Evolutionary conservation across 2,113 vertebrate species (phyloP).

Genomic region (Dasyurus viverrinus): DNA sequence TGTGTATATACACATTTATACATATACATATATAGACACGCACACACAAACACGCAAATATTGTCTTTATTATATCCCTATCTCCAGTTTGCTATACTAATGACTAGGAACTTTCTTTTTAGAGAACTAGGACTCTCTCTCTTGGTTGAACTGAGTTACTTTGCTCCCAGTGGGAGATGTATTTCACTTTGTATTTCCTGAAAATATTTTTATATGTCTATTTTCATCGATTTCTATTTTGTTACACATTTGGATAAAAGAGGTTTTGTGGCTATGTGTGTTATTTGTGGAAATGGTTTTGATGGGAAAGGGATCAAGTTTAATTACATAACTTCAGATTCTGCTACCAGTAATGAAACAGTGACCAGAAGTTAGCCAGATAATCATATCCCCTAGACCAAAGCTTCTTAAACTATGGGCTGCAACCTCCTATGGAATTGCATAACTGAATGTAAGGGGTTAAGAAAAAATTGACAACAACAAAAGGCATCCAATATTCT

Average conservation of each 20-base stretch:
- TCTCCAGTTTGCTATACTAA: too few relatives aligned
- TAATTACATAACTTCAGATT: not conserved
- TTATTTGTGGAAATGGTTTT: not conserved
- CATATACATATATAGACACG: too few relatives aligned
- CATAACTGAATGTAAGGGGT: too few relatives aligned
- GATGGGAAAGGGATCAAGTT: not conserved
- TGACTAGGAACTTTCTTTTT: too few relatives aligned
- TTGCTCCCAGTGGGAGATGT: not conserved
- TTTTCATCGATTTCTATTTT: not conserved
- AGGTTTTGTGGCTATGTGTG: not conserved
- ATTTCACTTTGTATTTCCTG: not conserved
- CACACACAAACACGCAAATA: too few relatives aligned
- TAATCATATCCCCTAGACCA: not conserved
- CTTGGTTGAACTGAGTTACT: not conserved
- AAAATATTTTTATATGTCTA: not conserved
- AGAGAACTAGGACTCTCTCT: too few relatives aligned
- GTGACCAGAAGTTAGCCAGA: not conserved
- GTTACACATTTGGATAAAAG: not conserved
- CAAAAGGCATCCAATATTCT: too few relatives aligned
- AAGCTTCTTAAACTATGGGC: not conserved
- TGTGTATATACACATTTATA: too few relatives aligned
- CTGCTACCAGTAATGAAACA: not conserved
- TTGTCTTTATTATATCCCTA: too few relatives aligned
- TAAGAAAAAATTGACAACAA: too few relatives aligned
- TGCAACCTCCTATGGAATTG: too few relatives aligned